Evolutionary conservation across 2,797 vertebrate genomes (phyloP).

Genomic region (Poecilia gillii): DNA sequence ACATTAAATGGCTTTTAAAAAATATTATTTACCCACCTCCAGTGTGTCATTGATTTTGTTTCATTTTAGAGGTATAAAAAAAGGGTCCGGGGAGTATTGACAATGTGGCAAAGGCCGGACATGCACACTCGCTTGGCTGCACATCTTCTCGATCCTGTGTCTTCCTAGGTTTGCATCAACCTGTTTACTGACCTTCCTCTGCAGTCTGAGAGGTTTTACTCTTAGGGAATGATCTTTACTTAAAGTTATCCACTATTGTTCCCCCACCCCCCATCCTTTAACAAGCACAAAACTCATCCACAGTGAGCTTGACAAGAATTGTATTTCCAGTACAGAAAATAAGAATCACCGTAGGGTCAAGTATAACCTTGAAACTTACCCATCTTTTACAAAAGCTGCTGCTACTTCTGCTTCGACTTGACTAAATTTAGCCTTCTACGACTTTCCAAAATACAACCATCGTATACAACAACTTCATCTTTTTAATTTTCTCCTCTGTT

Average conservation of each 20-base stretch:
- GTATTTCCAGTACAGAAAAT: conserved; percentile 11
- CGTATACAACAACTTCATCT: conserved; percentile 64
- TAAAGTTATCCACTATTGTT: conserved; percentile 25
- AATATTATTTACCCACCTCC: conserved; percentile 33
- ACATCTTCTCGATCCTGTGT: conserved; percentile 43
- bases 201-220: conserved; percentile 43
- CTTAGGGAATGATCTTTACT: conserved; percentile 61
- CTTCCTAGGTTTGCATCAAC: conserved; percentile 49
- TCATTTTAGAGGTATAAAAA: conserved; percentile 37
- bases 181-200: conserved; percentile 62
- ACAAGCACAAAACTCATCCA: conserved; percentile 34
- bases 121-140: conserved; percentile 26
- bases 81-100: conserved; percentile 44
- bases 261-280: conserved; percentile 36
- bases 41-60: conserved; percentile 67
- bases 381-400: not conserved
- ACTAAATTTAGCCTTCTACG: conserved; percentile 9
- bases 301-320: conserved; percentile 30
- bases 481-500: conserved; percentile 80
- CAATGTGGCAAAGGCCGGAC: conserved; percentile 38
- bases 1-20: conserved; percentile 72
- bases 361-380: conserved; percentile 61
- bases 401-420: conserved; percentile 11
- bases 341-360: conserved; percentile 14
- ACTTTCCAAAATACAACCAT: conserved; percentile 46